Evolutionary conservation across 1,140 invertebrate genomes (phyloP), one percentile per base, ranked within the genome.

Genomic region (Drosophila subobscura): DNA sequence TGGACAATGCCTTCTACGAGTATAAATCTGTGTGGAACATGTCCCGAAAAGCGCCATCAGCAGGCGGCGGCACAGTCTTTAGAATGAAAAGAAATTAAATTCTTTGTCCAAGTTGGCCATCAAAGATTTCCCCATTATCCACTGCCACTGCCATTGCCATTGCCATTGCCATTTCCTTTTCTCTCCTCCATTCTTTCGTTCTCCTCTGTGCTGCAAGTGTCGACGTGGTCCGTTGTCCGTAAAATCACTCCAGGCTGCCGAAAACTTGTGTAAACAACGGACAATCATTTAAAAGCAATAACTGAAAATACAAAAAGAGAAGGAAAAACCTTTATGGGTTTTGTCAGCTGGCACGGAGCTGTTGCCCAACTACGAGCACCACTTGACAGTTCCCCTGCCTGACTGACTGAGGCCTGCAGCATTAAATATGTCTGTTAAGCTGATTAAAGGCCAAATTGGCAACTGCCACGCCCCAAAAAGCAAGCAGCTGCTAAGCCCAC

Each of bases 221-320:
- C 44, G 41, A 41, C 50, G 51, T 47, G 47, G 42, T 14, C 14
- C 10, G 12, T 16, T 8, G 33, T 46, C 25, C 51, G 5, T 14
- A 41, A 49, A 10, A 16, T 37, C 33, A 40, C 45, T 45, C 27
- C 45, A 33, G 37, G 16, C 22, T 27, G 20, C 14, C 23, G 40
- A 55, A 67, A 77, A 70, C 70, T 68, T 74, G 75, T 74, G 71
- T 71, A 71, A 79, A 71, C 77, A 77, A 55, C 20, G 57, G 6
- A 57, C 61, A 72, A 79, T 63, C 76, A 76, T 79, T 79, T 79
- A 55, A 63, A 79, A 76, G 72, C 71, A 79, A 66, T 63, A 77
- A 77, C 70, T 65, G 64, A 74, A 20, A 20, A 20, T 20, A 20
- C 16, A 20, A 20, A 20, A 1, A 20, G 1, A 20, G 16, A 20